Conservation (phyloP, 2,888 invertebrate species). For the Liodrosophila aerea region DNA sequence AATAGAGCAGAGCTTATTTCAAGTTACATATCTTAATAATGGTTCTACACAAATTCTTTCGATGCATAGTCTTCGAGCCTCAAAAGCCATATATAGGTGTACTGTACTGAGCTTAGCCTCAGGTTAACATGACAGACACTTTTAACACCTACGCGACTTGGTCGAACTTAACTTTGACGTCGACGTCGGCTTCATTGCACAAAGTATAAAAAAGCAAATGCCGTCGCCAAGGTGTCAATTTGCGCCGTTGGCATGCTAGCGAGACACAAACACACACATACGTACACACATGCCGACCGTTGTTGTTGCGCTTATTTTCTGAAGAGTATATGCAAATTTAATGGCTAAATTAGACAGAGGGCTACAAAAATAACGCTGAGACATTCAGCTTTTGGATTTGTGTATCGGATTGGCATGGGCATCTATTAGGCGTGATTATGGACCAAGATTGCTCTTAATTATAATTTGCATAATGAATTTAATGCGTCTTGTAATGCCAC, state of each 20-base stretch:
- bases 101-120: slow-evolving; percentile 14
- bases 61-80: slow-evolving; percentile 10
- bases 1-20: too few species aligned
- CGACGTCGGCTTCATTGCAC: too few species aligned
- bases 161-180: slow-evolving; percentile 7
- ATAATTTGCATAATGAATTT: slow-evolving; percentile 71
- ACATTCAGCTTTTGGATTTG: slow-evolving; percentile 17
- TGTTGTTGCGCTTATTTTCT: slow-evolving; percentile 29
- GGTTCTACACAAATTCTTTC: too few species aligned
- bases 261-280: slow-evolving; percentile 13
- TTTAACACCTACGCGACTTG: slow-evolving; percentile 62
- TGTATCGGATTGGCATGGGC: slow-evolving; percentile 17
- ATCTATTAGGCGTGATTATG: slow-evolving; percentile 60
- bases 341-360: slow-evolving; percentile 73
- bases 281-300: slow-evolving; percentile 3
- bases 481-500: slow-evolving; percentile 54
- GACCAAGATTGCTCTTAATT: slow-evolving; percentile 47
- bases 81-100: slow-evolving; percentile 20
- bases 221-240: slow-evolving; percentile 72
- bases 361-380: slow-evolving; percentile 11
- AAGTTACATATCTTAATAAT: too few species aligned
- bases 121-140: slow-evolving; percentile 50
- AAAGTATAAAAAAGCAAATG: slow-evolving; percentile 38
- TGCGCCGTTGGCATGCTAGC: slow-evolving; percentile 55
- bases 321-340: slow-evolving; percentile 73